A percentile compares a stretch with the other conserved stretches of the same genome.
Conservation (phyloP, 2,888 invertebrate species). For the Tiliacea aurago region DNA sequence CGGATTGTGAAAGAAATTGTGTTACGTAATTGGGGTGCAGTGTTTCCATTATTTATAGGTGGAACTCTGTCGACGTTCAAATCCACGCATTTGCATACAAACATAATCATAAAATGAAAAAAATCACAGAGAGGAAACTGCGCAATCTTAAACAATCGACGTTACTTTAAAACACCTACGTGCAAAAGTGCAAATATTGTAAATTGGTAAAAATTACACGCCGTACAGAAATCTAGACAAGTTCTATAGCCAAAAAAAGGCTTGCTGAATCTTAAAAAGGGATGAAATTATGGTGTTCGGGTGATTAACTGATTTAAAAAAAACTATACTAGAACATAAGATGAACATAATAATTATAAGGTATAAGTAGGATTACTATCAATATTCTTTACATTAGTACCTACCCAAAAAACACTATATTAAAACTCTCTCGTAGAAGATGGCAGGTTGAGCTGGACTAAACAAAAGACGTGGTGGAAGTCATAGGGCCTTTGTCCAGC, state of each 20-base stretch:
- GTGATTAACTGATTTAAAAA: not conserved
- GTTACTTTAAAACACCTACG: not conserved
- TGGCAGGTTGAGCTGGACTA: too few species aligned
- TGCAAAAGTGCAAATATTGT: conserved; percentile 6
- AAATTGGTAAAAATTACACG: not conserved
- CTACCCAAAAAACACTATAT: not conserved
- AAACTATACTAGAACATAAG: not conserved
- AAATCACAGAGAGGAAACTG: not conserved
- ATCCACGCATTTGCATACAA: not conserved
- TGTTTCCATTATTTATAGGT: not conserved
- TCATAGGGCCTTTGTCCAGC: too few species aligned
- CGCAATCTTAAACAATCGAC: conserved; percentile 8
- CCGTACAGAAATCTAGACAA: not conserved
- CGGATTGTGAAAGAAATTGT: too few species aligned
- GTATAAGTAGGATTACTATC: not conserved
- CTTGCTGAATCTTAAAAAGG: not conserved
- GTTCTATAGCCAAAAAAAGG: not conserved
- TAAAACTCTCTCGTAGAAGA: not conserved
- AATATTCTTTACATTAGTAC: not conserved
- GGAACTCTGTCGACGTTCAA: not conserved
- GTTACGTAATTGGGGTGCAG: too few species aligned
- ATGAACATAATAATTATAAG: too few species aligned
- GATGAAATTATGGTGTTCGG: not conserved
- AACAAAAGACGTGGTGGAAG: too few species aligned
- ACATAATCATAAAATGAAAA: not conserved